phyloP scores from a whole-genome alignment of 1,140 invertebrate species.

The Drosophila yakuba region DNA sequence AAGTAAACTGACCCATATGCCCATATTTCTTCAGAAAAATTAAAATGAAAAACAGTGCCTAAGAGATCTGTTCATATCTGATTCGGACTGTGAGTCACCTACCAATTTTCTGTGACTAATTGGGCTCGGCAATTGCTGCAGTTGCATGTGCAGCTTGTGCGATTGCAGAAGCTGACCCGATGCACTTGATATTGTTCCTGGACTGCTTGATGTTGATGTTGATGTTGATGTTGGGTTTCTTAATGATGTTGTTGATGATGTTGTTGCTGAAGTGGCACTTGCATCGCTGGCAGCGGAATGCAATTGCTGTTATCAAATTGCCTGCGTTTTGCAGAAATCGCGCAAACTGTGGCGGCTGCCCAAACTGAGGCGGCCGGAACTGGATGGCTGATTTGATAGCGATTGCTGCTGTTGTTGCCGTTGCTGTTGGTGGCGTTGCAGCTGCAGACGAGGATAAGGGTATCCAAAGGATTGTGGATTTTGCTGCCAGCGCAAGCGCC shows the following conservation, averaged over 20 bases:
- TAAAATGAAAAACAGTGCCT: no score
- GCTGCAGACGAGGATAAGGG: constrained; percentile 17
- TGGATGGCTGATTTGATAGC: constrained; percentile 5
- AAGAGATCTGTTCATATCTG: not conserved
- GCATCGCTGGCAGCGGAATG: constrained; percentile 53
- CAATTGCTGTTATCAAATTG: constrained; percentile 77
- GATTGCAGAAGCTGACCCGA: constrained; percentile 50
- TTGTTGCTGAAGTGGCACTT: constrained; percentile 57
- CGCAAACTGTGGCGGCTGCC: constrained; percentile 60
- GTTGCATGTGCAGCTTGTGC: constrained; percentile 54
- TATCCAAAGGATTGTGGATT: constrained; percentile 7
- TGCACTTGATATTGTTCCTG: constrained; percentile 42
- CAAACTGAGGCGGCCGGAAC: constrained; percentile 16
- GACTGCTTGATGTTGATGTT: constrained; percentile 42
- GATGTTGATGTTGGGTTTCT: constrained; percentile 43
- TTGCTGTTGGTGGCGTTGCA: constrained; percentile 27
- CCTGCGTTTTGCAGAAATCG: constrained; percentile 58
- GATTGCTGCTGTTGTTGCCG: not conserved
- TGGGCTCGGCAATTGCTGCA: constrained; percentile 37
- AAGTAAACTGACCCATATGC: no score
- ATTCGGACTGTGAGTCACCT: constrained; percentile 50
- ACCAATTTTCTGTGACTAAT: constrained; percentile 76
- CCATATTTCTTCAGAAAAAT: no score
- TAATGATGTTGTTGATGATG: constrained; percentile 47
- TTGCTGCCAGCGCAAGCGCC: constrained; percentile 68